Conservation (phyloP, 2,797 vertebrate species). For the Oryzias dopingdopingensis region DNA sequence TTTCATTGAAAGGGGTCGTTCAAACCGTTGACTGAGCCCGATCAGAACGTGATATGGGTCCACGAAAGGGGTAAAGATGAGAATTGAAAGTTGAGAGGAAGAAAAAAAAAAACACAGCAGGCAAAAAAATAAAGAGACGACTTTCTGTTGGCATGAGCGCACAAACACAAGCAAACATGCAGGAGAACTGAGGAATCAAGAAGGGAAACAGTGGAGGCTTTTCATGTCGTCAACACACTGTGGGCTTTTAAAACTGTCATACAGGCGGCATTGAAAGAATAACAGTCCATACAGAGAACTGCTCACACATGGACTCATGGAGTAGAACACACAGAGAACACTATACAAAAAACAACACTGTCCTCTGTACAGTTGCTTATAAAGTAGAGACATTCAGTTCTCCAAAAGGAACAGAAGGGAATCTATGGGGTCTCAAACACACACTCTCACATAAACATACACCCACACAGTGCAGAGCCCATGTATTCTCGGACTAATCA, state of each 20-base stretch:
- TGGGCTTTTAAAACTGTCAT: conserved; percentile 68
- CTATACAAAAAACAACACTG: conserved; percentile 49
- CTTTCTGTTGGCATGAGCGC: conserved; percentile 43
- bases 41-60: too few relatives aligned
- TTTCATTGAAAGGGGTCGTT: too few relatives aligned
- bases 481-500: conserved; percentile 87
- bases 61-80: conserved; percentile 34
- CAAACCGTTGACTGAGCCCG: too few relatives aligned
- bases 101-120: conserved; percentile 26
- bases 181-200: conserved; percentile 51
- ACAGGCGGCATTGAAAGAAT: conserved; percentile 70
- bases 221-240: conserved; percentile 67
- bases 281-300: conserved; percentile 49
- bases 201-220: conserved; percentile 67
- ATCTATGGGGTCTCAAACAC: conserved; percentile 48
- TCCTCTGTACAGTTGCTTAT: conserved; percentile 59
- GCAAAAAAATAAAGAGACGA: conserved; percentile 51
- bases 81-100: conserved; percentile 34
- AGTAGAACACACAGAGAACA: conserved; percentile 54
- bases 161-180: conserved; percentile 22
- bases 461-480: conserved; percentile 73
- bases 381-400: conserved; percentile 66
- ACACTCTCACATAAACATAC: conserved; percentile 46
- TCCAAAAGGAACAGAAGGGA: conserved; percentile 49
- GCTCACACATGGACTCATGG: conserved; percentile 31